Percentiles rank a stretch among this genome's conserved stretches.
Conservation (phyloP, 2,888 invertebrate species). For the Halictus ligatus region DNA sequence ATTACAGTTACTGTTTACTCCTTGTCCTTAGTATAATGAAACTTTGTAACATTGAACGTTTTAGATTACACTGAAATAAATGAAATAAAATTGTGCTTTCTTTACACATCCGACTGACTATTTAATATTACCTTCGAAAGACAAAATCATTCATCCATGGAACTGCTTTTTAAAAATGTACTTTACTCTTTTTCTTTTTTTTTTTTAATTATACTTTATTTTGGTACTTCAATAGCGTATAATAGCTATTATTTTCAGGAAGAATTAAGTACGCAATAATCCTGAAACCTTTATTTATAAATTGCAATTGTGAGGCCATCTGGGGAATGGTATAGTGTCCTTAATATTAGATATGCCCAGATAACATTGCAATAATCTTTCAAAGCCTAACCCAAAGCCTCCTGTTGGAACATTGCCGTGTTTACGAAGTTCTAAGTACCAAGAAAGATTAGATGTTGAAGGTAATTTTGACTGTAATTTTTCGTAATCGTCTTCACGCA, state of each 20-base stretch:
- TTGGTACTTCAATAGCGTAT: not conserved
- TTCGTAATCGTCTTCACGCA: constrained; percentile 93
- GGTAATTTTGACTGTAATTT: constrained; percentile 88
- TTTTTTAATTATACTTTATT: constrained; percentile 11
- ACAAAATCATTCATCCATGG: not conserved
- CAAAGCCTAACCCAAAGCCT: constrained; percentile 98
- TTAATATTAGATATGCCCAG: constrained; percentile 95
- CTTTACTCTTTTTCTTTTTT: not conserved
- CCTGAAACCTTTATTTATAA: constrained; percentile 80
- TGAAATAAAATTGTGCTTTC: constrained; percentile 24
- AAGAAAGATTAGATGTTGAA: constrained; percentile 86
- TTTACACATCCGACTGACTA: not conserved
- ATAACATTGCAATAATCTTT: constrained; percentile 93
- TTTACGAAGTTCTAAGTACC: constrained; percentile 96
- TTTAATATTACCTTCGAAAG: constrained; percentile 3
- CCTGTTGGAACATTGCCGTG: constrained; percentile 96
- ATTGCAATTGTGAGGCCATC: constrained; percentile 95
- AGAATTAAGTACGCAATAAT: constrained; percentile 70
- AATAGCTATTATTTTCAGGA: constrained; percentile 31
- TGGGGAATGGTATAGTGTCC: constrained; percentile 97
- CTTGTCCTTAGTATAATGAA: constrained; percentile 36
- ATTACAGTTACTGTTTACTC: constrained; percentile 36
- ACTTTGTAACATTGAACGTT: constrained; percentile 40
- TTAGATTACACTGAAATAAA: constrained; percentile 28
- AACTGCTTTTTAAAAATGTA: constrained; percentile 8